Evolutionary conservation across 1,140 invertebrate species (phyloP), one percentile per base, ranked within the genome.

Genomic region (Pteromalus puparum): DNA sequence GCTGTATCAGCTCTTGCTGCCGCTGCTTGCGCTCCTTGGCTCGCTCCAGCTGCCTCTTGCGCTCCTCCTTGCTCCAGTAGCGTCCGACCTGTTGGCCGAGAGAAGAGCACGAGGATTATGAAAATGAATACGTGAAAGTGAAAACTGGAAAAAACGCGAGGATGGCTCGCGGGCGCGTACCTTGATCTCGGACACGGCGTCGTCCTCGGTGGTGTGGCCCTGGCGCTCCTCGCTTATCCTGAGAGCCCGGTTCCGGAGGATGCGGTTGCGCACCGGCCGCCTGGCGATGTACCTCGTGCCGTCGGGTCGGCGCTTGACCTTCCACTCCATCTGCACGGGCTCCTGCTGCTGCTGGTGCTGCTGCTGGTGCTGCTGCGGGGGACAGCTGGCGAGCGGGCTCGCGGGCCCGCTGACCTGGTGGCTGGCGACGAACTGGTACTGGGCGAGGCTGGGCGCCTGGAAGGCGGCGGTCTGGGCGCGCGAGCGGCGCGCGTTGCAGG

Each of bases 51-150:
- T 95, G 94, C 79, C 96, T 95, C 88, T 97, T 97, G 12, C 96
- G 94, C 84, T 97, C 96, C 86, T 97, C 96, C 92, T 96, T 96
- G 24, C 94, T 96, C 96, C 96, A 97, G 90, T 97, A 97, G 61
- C 95, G 94, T 42, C 97, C 97, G 80, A 95, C 94, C 94, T 95
- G 88, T 21, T 85, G 72, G 26, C 53, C 12, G 2, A 13, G 15
- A 13, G 18, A 5, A 18, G 15, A 5, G 46, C 9, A 18, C 0
- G 13, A 15, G 46, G 7, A 42, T 42, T 34, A 46, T 5, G 12
- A 5, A 68, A 10, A 68, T 5, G n/a, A 18, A 24, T n/a, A n/a
- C n/a, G n/a, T n/a, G n/a, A 34, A 5, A 34, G 30, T 34, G 30
- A 34, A 5, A n/a, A n/a, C n/a, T n/a, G n/a, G n/a, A n/a, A n/a